Conservation (phyloP, 2,888 invertebrate species). For the Helobdella robusta region DNA sequence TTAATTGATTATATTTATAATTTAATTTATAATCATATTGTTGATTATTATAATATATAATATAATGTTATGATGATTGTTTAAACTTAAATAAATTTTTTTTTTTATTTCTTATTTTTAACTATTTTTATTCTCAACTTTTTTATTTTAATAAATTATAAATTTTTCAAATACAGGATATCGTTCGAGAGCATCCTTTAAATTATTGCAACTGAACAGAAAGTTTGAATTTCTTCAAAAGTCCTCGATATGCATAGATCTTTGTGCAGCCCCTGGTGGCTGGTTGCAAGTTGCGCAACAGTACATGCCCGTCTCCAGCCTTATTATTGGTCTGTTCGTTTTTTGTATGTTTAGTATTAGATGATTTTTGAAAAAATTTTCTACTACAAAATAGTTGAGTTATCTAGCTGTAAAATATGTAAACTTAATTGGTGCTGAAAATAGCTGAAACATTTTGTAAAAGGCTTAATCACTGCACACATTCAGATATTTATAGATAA, state of each 20-base stretch:
- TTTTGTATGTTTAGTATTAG: neutral
- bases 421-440: too few species aligned
- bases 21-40: neutral
- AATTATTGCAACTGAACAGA: constrained; percentile 90
- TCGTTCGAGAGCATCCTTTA: constrained; percentile 96
- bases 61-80: neutral
- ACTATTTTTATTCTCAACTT: neutral
- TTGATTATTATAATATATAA: neutral
- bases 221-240: constrained; percentile 93
- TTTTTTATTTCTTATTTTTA: neutral
- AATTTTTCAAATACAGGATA: constrained; percentile 60
- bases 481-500: too few species aligned
- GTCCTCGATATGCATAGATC: constrained; percentile 87
- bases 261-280: constrained; percentile 97
- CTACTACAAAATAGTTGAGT: too few species aligned
- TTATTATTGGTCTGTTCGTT: constrained; percentile 63
- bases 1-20: neutral
- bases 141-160: constrained; percentile 13
- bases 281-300: constrained; percentile 97
- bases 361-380: neutral
- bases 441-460: too few species aligned
- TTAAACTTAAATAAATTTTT: constrained; percentile 6
- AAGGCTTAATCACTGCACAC: too few species aligned
- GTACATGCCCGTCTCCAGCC: constrained; percentile 90
- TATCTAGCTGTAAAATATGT: too few species aligned